A percentile compares a stretch with the other conserved stretches of the same genome.
These are phyloP conservation scores for Ditula angustiorana DNA, from an alignment of 2,888 invertebrate species.

Conservation along the genomic window DNA sequence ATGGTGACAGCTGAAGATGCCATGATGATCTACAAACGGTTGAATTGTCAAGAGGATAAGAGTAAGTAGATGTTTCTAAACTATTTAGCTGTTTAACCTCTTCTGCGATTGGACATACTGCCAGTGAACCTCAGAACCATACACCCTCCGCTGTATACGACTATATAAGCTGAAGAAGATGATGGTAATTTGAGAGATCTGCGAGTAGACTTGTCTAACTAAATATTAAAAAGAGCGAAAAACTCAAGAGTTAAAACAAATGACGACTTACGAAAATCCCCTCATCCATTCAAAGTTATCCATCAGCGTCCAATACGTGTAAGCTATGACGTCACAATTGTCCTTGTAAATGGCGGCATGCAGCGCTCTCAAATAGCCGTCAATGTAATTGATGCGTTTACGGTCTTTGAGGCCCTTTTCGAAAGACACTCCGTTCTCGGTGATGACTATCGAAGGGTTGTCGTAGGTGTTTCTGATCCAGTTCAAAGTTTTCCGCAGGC, in stretches of 20 bases:
- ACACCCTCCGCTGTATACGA: too few species aligned
- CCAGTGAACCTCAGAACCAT: too few species aligned
- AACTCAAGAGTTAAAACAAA: background rate
- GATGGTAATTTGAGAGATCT: too few species aligned
- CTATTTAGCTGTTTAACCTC: too few species aligned
- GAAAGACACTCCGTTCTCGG: slow-evolving; percentile 87
- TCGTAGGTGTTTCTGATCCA: slow-evolving; percentile 86
- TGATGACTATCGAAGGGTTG: slow-evolving; percentile 84
- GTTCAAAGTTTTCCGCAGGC: slow-evolving; percentile 87
- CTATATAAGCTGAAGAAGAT: too few species aligned
- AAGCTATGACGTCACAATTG: slow-evolving; percentile 86
- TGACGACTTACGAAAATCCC: slow-evolving; percentile 87
- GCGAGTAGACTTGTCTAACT: too few species aligned
- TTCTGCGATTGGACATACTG: too few species aligned
- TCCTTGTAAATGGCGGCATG: slow-evolving; percentile 81
- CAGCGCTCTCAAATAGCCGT: slow-evolving; percentile 76
- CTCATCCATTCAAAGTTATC: slow-evolving; percentile 93
- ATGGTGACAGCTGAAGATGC: too few species aligned
- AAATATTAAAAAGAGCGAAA: too few species aligned
- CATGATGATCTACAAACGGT: too few species aligned
- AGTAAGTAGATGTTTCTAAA: too few species aligned
- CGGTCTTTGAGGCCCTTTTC: slow-evolving; percentile 72
- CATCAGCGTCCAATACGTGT: slow-evolving; percentile 91
- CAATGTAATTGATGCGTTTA: slow-evolving; percentile 81
- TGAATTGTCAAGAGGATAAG: too few species aligned